Conservation (phyloP, 53 echinoderm and acorn worm species). For the Antedon mediterranea region DNA sequence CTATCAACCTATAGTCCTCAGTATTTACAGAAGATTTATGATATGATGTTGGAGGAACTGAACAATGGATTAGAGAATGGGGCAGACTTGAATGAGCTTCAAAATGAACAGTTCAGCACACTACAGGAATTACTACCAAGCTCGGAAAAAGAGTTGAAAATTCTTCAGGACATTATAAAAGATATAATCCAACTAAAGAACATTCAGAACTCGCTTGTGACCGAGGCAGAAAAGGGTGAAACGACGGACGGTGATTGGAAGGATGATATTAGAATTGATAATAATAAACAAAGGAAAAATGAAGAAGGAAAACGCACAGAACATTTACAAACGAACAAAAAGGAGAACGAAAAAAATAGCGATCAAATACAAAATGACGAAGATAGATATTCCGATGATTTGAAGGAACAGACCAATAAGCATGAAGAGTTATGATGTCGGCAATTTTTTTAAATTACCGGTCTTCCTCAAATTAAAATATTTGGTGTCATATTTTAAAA, state of each 20-base stretch:
- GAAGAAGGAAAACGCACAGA: neutral
- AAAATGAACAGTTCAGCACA: neutral
- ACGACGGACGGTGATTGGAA: neutral
- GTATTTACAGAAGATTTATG: neutral
- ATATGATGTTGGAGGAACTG: neutral
- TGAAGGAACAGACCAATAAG: too few relatives aligned
- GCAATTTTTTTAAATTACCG: too few relatives aligned
- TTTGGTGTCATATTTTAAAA: too few relatives aligned
- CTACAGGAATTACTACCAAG: neutral
- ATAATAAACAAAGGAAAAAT: neutral
- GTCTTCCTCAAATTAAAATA: too few relatives aligned
- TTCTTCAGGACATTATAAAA: neutral
- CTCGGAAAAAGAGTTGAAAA: neutral
- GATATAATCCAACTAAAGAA: neutral
- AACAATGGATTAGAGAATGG: neutral
- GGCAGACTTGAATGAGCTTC: neutral
- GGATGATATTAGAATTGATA: neutral
- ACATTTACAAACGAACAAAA: too few relatives aligned
- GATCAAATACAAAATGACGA: too few relatives aligned
- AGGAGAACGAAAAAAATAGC: too few relatives aligned
- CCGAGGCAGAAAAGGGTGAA: neutral
- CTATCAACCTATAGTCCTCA: neutral
- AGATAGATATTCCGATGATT: too few relatives aligned
- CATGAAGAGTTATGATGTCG: too few relatives aligned
- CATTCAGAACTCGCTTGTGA: neutral